These are phyloP conservation scores for Drosophila albomicans DNA, from an alignment of 1,140 invertebrate species.

Conservation along the genomic window DNA sequence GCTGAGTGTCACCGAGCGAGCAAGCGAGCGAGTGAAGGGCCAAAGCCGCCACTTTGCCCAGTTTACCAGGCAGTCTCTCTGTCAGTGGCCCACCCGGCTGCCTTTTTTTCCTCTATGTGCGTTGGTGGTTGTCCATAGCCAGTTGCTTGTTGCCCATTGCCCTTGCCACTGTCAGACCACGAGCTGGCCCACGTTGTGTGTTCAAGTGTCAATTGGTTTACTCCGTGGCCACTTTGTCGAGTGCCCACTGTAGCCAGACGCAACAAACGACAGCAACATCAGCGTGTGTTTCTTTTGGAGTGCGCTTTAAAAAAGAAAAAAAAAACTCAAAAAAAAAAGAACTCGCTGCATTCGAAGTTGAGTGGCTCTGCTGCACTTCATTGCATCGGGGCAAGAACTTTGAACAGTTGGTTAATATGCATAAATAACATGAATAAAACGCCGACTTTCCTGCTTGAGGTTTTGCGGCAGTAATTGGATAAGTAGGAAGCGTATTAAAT, in stretches of 20 bases:
- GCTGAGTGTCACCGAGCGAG: conserved; percentile 34
- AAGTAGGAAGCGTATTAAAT: conserved; percentile 39
- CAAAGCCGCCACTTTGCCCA: conserved; percentile 37
- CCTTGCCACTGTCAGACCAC: not conserved
- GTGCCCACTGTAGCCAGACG: conserved; percentile 44
- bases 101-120: conserved; percentile 8
- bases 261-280: not conserved
- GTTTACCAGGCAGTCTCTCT: conserved; percentile 28
- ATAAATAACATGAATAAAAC: conserved; percentile 47
- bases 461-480: conserved; percentile 45
- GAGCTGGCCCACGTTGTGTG: conserved; percentile 40
- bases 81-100: conserved; percentile 38
- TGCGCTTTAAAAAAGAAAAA: conserved; percentile 23
- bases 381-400: conserved; percentile 38
- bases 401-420: conserved; percentile 43
- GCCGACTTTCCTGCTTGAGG: conserved; percentile 30
- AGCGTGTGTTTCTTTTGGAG: conserved; percentile 32
- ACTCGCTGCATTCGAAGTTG: conserved; percentile 25
- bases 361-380: conserved; percentile 25
- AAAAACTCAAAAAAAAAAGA: not conserved
- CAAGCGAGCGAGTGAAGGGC: conserved; percentile 27
- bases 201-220: conserved; percentile 80
- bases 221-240: conserved; percentile 76
- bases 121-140: conserved; percentile 37
- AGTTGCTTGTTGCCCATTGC: not conserved